Evolutionary conservation across 2,888 invertebrate species (phyloP).

Genomic region (Selenia dentaria): DNA sequence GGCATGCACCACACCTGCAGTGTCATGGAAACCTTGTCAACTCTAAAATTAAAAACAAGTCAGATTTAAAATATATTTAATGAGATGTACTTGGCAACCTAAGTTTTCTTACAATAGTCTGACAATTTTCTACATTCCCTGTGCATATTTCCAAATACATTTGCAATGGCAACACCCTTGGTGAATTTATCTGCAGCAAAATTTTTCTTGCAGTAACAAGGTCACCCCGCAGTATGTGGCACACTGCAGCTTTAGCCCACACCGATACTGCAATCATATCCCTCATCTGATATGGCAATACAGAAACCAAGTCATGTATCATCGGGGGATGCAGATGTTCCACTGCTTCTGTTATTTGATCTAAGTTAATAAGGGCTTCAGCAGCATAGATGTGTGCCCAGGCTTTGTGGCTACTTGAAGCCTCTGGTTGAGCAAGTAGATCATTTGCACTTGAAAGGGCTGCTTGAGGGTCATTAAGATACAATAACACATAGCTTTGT

Average conservation of each 20-base stretch:
- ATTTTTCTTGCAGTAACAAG: conserved; percentile 76
- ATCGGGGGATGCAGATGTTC: conserved; percentile 92
- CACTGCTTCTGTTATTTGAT: conserved; percentile 93
- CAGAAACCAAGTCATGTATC: conserved; percentile 81
- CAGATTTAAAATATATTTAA: conserved; percentile 32
- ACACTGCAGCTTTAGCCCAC: conserved; percentile 81
- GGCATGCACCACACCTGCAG: no score
- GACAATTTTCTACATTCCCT: conserved; percentile 80
- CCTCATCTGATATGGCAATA: conserved; percentile 70
- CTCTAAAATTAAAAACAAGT: no score
- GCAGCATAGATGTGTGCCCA: conserved; percentile 95
- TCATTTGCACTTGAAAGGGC: conserved; percentile 91
- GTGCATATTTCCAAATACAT: conserved; percentile 84
- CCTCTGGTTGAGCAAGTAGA: conserved; percentile 88
- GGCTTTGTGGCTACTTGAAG: conserved; percentile 84
- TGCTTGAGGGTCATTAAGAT: conserved; percentile 92
- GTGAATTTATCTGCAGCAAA: conserved; percentile 76
- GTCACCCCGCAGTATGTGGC: conserved; percentile 76
- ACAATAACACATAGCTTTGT: conserved; percentile 93
- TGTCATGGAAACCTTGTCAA: no score
- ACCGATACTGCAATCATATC: conserved; percentile 79
- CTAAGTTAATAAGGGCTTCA: conserved; percentile 93
- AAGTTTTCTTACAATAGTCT: conserved; percentile 72
- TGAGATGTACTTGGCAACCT: conserved; percentile 57
- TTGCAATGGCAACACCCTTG: conserved; percentile 76